phyloP scores from a whole-genome alignment of 1,140 invertebrate genomes.

The Monomorium pharaonis region DNA sequence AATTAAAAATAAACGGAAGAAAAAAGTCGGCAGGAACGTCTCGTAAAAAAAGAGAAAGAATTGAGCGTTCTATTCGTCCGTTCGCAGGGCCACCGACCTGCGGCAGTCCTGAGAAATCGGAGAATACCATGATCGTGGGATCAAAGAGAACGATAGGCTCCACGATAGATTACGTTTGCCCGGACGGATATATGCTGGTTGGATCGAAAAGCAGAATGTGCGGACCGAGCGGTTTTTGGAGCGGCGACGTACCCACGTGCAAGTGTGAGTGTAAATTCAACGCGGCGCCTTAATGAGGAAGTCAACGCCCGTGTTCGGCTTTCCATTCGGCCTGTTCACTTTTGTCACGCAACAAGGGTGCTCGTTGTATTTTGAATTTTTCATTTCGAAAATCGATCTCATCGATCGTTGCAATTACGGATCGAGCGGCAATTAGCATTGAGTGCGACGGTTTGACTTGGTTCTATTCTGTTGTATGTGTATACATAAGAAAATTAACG shows the following conservation, averaged over 20 bases:
- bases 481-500: too few relatives aligned
- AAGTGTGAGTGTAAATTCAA: slow-evolving; percentile 89
- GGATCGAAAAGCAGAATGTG: slow-evolving; percentile 90
- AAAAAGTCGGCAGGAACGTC: background rate
- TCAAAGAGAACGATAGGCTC: slow-evolving; percentile 90
- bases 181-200: slow-evolving; percentile 92
- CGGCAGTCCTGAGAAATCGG: slow-evolving; percentile 93
- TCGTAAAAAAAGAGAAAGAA: background rate
- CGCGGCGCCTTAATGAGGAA: background rate
- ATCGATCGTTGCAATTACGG: background rate
- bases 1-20: background rate
- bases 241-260: slow-evolving; percentile 91
- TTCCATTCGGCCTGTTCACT: background rate
- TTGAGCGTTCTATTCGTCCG: background rate
- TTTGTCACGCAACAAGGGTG: background rate
- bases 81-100: slow-evolving; percentile 91
- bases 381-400: background rate
- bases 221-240: slow-evolving; percentile 92
- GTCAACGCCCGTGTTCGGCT: slow-evolving; percentile 9
- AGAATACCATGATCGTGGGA: slow-evolving; percentile 93
- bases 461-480: too few relatives aligned
- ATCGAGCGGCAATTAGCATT: background rate
- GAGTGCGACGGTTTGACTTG: background rate
- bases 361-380: background rate
- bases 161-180: slow-evolving; percentile 91